Conservation (phyloP, 2,888 invertebrate genomes). For the Pollenia labialis region DNA sequence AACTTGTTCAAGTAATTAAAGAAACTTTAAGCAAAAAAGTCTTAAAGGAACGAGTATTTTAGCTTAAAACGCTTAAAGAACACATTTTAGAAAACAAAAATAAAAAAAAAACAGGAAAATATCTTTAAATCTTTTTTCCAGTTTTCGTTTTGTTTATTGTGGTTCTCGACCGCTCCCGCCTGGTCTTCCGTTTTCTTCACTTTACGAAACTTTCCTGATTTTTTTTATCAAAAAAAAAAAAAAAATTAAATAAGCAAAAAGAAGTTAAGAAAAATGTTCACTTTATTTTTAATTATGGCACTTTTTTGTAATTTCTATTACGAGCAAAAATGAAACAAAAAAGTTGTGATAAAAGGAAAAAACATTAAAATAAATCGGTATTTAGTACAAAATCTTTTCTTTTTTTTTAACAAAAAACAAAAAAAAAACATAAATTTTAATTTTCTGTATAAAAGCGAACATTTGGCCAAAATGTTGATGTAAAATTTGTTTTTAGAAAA, state of each 20-base stretch:
- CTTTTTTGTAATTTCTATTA: slow-evolving; percentile 45
- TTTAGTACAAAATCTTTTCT: slow-evolving; percentile 14
- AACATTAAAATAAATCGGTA: background rate
- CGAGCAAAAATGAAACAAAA: slow-evolving; percentile 25
- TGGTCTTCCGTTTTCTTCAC: background rate
- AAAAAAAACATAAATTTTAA: background rate
- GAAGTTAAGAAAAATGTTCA: background rate
- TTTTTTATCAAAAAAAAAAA: slow-evolving; percentile 5
- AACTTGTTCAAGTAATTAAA: slow-evolving; percentile 68
- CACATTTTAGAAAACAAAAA: background rate
- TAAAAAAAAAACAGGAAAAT: background rate
- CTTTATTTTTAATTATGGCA: slow-evolving; percentile 49
- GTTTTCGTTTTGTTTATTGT: slow-evolving; percentile 34
- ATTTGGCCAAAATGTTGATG: background rate
- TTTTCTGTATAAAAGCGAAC: background rate
- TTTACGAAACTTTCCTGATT: background rate
- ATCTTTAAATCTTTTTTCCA: slow-evolving; percentile 28
- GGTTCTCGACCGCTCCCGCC: background rate
- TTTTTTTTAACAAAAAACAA: background rate
- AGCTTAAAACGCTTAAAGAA: slow-evolving; percentile 11
- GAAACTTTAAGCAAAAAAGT: slow-evolving; percentile 39
- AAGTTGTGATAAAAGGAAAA: background rate
- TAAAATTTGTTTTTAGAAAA: too few species aligned
- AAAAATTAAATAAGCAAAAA: background rate
- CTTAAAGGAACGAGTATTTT: background rate